Evolutionary conservation across 2,797 vertebrate genomes (phyloP).

Genomic region (Huso huso): DNA sequence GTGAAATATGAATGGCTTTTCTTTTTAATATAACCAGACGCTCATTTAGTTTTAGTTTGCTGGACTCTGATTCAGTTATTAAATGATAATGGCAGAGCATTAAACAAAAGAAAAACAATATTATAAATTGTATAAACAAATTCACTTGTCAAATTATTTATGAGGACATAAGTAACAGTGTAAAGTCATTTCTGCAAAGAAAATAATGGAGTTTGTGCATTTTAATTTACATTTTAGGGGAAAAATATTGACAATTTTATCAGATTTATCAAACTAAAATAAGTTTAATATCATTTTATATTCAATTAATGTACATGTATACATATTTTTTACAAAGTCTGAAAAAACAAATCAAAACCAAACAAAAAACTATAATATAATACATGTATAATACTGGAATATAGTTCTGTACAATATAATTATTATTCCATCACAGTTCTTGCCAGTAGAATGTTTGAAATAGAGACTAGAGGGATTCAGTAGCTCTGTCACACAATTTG

Average conservation of each 20-base stretch:
- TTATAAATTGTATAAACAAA: background rate
- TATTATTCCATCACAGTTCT: background rate
- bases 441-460: background rate
- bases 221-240: background rate
- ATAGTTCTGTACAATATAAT: background rate
- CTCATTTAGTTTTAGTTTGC: background rate
- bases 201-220: too few relatives aligned
- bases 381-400: background rate
- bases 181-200: too few relatives aligned
- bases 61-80: too few relatives aligned
- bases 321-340: too few relatives aligned
- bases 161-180: too few relatives aligned
- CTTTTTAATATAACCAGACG: background rate
- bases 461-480: background rate
- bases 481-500: too few relatives aligned
- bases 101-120: background rate
- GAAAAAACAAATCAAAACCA: background rate
- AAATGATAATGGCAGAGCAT: background rate
- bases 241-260: background rate
- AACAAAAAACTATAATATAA: background rate
- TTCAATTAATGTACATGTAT: too few relatives aligned
- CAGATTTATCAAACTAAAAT: background rate
- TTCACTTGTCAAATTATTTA: background rate
- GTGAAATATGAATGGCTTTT: conserved; percentile 35
- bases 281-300: too few relatives aligned